phyloP scores from a whole-genome alignment of 2,113 vertebrate genomes.

The Callipepla californica region DNA sequence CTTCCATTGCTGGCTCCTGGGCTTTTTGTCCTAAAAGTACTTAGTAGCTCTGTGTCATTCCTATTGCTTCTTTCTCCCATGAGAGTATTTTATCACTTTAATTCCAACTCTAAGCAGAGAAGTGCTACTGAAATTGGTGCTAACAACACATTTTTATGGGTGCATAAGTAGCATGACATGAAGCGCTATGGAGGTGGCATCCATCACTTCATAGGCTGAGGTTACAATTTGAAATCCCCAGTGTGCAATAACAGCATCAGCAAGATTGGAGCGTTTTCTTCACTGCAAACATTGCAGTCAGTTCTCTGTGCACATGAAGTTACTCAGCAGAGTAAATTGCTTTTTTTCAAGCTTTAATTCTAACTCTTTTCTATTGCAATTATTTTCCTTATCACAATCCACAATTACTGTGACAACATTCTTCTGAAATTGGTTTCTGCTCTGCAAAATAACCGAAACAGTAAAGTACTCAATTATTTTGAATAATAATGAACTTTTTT shows the following conservation, averaged over 20 bases:
- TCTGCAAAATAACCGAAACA: background rate
- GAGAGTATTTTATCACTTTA: background rate
- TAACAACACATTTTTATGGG: background rate
- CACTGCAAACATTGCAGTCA: background rate
- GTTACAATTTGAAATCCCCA: background rate
- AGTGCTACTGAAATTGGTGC: background rate
- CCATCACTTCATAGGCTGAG: background rate
- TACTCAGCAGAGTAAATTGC: background rate
- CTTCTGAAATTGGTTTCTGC: conserved; percentile 47
- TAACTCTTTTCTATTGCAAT: background rate
- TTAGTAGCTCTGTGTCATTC: background rate
- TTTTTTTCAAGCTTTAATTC: conserved; percentile 38
- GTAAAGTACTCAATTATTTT: conserved; percentile 38
- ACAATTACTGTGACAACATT: conserved; percentile 13
- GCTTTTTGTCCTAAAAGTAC: background rate
- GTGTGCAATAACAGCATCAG: background rate
- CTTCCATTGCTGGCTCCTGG: background rate
- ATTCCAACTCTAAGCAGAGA: background rate
- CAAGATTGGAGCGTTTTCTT: background rate
- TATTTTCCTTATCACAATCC: background rate
- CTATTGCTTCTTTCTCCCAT: background rate
- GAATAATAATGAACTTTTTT: background rate
- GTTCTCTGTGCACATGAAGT: background rate
- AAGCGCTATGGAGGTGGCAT: background rate
- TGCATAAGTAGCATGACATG: background rate